A percentile compares a stretch with the other conserved stretches of the same genome.
Evolutionary conservation across 1,140 invertebrate genomes (phyloP).

Genomic region (Drosophila repleta): DNA sequence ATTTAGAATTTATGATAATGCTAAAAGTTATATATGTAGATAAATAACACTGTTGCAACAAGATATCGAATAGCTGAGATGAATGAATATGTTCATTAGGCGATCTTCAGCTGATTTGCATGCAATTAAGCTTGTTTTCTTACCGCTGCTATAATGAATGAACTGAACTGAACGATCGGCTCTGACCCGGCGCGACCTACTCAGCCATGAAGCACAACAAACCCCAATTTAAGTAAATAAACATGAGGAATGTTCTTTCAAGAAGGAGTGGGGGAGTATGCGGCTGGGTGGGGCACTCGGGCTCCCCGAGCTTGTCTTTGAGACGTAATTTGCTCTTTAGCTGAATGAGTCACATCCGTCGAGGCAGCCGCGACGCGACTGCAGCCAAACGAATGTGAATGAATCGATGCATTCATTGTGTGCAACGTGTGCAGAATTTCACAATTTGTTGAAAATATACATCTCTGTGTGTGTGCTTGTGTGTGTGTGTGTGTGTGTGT

Average conservation of each 20-base stretch:
- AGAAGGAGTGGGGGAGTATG: too few relatives aligned
- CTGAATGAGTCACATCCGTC: slow-evolving; percentile 72
- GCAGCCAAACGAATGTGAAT: slow-evolving; percentile 29
- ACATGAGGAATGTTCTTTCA: slow-evolving; percentile 26
- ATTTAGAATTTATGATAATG: too few relatives aligned
- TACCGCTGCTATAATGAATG: slow-evolving; percentile 12
- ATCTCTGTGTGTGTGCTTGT: too few relatives aligned
- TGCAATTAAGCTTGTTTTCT: slow-evolving; percentile 16
- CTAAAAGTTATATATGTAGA: too few relatives aligned
- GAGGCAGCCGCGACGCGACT: not conserved
- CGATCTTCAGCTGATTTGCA: slow-evolving; percentile 2
- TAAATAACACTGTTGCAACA: too few relatives aligned
- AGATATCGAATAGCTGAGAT: too few relatives aligned
- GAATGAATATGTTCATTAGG: slow-evolving; percentile 1
- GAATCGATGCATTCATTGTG: slow-evolving; percentile 42
- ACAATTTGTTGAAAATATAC: slow-evolving; percentile 35
- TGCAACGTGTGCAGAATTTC: slow-evolving; percentile 52
- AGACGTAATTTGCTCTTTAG: slow-evolving; percentile 59
- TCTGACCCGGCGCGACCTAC: slow-evolving; percentile 52
- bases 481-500: too few relatives aligned
- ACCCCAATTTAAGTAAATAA: slow-evolving; percentile 38
- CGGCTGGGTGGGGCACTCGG: slow-evolving; percentile 9
- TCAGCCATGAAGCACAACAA: slow-evolving; percentile 55
- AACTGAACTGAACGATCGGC: slow-evolving; percentile 38
- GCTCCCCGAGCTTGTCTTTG: slow-evolving; percentile 6